Base-by-base conservation (phyloP, 2,797 vertebrate genomes). In the Eurystomus glaucurus region DNA sequence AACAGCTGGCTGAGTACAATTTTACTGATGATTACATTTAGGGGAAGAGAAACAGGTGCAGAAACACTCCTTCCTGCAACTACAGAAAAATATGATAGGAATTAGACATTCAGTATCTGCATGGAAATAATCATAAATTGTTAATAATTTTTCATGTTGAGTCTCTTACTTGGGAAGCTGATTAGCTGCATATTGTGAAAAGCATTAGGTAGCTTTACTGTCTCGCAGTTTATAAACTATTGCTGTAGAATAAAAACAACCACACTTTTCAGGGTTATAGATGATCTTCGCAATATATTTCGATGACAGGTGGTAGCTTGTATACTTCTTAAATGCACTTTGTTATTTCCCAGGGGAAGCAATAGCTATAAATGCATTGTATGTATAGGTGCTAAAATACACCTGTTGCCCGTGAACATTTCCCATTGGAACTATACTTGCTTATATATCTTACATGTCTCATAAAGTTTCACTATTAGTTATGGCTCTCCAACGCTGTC, bases 11-110 rank as follows among this genome's bases (percentile, higher is more conserved):
- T 89, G 86, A 85, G 33, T 35, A 54, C 55, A 74, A 14, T 85
- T 76, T 89, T 85, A 78, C 52, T 95, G 75, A 93, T 75, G 70
- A 96, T 93, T 94, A 94, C 31, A 85, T 97, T 54, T 87, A 41
- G 29, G 14, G 71, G 37, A 91, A 94, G 64, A 78, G 72, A 85
- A 92, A 92, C 92, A 97, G 87, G 83, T 96, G 80, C 93, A 94
- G 85, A 89, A 96, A 77, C 13, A 45, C 41, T 95, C 50, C 35
- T 12, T 92, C 51, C 91, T 92, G 91, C 85, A 94, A 95, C 55
- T 92, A 66, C n/a, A 76, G 52, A 83, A 95, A 93, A 83, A 87
- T 79, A 82, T 83, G 51, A 79, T 58, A 87, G 37, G 82, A 92
- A 91, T 96, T 95, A 93, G 43, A 88, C 54, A 94, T 92, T 94